Evolutionary conservation across 2,797 vertebrate genomes (phyloP).

Genomic region (Siniperca obscura): DNA sequence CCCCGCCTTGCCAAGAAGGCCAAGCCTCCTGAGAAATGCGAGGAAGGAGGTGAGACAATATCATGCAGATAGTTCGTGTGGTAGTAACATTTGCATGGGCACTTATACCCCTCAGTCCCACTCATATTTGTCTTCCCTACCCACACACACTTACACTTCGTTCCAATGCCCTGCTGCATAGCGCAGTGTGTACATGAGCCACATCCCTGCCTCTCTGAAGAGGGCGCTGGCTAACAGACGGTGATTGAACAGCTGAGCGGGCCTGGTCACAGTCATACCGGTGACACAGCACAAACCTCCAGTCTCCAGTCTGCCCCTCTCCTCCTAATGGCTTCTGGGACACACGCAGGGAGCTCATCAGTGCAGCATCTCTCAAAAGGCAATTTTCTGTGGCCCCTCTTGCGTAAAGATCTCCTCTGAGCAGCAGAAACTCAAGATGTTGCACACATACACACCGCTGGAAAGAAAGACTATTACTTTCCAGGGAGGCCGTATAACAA

Average conservation of each 20-base stretch:
- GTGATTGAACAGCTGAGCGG: conserved; percentile 54
- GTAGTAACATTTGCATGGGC: not conserved
- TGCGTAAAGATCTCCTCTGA: conserved; percentile 74
- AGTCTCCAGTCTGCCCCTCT: conserved; percentile 36
- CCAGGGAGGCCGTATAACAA: conserved; percentile 46
- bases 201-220: conserved; percentile 34
- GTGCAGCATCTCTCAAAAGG: conserved; percentile 70
- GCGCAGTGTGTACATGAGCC: conserved; percentile 8
- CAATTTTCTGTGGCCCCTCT: conserved; percentile 75
- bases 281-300: conserved; percentile 64
- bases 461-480: conserved; percentile 59
- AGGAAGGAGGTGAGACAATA: conserved; percentile 93
- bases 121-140: not conserved
- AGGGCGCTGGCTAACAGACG: conserved; percentile 54
- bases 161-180: conserved; percentile 28
- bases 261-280: conserved; percentile 40
- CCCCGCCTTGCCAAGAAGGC: conserved; percentile 96
- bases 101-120: not conserved
- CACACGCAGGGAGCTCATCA: conserved; percentile 77
- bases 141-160: conserved; percentile 1
- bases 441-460: conserved; percentile 48
- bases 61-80: not conserved
- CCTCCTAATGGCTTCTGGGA: conserved; percentile 74
- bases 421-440: conserved; percentile 56
- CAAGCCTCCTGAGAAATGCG: conserved; percentile 97